These are phyloP conservation scores for Syngnathus acus DNA, from an alignment of 2,797 vertebrate genomes.

Conservation along the genomic window DNA sequence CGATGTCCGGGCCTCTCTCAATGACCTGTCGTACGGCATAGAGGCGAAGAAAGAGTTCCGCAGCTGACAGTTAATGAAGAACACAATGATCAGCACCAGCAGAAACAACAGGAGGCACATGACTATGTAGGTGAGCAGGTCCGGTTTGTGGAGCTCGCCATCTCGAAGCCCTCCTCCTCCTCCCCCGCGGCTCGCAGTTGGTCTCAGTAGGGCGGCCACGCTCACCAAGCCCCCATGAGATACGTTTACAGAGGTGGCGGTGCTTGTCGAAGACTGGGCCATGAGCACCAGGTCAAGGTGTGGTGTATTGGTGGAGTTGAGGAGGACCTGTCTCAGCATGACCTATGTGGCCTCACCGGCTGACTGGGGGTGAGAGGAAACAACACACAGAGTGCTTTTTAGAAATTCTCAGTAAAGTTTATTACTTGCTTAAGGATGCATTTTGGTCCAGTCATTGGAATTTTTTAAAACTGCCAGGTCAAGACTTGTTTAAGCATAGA, in stretches of 20 bases:
- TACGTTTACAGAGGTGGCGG: slow-evolving; percentile 75
- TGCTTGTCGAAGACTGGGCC: slow-evolving; percentile 75
- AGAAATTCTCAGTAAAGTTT: neutral
- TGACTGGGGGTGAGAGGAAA: neutral
- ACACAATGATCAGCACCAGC: slow-evolving; percentile 87
- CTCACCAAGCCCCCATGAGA: slow-evolving; percentile 82
- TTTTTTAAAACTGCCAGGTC: neutral
- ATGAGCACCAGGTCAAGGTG: slow-evolving; percentile 77
- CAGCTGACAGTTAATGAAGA: slow-evolving; percentile 98
- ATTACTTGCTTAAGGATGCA: neutral
- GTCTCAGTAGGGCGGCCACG: slow-evolving; percentile 83
- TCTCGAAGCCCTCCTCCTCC: slow-evolving; percentile 75
- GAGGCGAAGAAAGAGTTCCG: slow-evolving; percentile 95
- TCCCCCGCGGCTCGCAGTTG: slow-evolving; percentile 63
- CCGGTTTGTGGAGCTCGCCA: slow-evolving; percentile 86
- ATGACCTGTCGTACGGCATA: slow-evolving; percentile 93
- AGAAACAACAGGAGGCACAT: slow-evolving; percentile 92
- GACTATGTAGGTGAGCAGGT: slow-evolving; percentile 89
- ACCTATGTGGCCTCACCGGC: slow-evolving; percentile 19
- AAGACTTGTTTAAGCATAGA: neutral
- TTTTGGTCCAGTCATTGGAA: neutral
- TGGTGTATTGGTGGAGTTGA: slow-evolving; percentile 83
- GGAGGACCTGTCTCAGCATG: slow-evolving; percentile 87
- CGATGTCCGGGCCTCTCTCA: slow-evolving; percentile 87
- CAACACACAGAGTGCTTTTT: neutral